Evolutionary conservation across 2,888 invertebrate genomes (phyloP).

Genomic region (Archips xylosteana): DNA sequence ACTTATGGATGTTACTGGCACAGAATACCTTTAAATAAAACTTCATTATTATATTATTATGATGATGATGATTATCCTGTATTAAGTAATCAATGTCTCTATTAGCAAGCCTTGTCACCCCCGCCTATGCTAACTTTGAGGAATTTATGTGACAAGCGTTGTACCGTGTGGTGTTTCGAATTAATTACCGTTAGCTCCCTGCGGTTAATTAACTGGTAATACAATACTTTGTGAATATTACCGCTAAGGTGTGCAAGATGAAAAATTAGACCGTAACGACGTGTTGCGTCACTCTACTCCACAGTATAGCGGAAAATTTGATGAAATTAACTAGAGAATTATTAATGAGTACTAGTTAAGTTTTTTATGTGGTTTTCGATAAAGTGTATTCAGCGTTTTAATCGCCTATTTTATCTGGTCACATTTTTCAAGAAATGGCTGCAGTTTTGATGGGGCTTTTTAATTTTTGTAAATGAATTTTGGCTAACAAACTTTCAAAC

Average conservation of each 20-base stretch:
- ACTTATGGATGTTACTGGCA: too few species aligned
- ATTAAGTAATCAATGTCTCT: not conserved
- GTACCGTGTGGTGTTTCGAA: slow-evolving; percentile 68
- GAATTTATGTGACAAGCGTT: slow-evolving; percentile 78
- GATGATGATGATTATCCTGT: not conserved
- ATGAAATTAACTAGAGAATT: too few species aligned
- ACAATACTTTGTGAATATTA: slow-evolving; percentile 45
- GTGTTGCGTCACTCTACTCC: not conserved
- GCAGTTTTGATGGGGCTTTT: too few species aligned
- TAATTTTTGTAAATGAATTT: too few species aligned
- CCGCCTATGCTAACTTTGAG: slow-evolving; percentile 64
- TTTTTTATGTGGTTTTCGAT: slow-evolving; percentile 1
- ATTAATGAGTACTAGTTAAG: not conserved
- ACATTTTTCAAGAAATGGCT: too few species aligned
- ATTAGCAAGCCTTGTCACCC: slow-evolving; percentile 44
- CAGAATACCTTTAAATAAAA: too few species aligned
- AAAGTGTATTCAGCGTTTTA: not conserved
- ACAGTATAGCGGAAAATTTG: not conserved
- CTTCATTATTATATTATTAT: too few species aligned
- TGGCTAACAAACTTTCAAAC: too few species aligned
- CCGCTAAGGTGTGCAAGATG: slow-evolving; percentile 20
- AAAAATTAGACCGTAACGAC: slow-evolving; percentile 11
- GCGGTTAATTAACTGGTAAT: slow-evolving; percentile 72
- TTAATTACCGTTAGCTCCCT: slow-evolving; percentile 73
- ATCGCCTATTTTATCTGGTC: too few species aligned